Percentiles rank a stretch among this genome's conserved stretches.
Conservation (phyloP, 2,888 invertebrate species). For the Glyphotaelius pellucidus region DNA sequence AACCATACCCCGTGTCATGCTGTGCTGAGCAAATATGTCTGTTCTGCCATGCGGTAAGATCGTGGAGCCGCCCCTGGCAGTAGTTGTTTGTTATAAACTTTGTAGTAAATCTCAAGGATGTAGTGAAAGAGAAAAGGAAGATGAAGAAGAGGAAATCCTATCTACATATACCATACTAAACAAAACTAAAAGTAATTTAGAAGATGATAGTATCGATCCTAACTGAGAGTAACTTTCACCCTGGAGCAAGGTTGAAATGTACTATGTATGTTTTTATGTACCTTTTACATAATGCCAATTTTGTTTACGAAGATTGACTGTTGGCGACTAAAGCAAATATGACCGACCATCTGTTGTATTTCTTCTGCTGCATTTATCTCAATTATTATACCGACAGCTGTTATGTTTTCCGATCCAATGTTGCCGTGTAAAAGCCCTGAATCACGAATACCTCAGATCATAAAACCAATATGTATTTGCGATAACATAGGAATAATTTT, state of each 20-base stretch:
- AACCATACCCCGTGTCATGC: too few relatives aligned
- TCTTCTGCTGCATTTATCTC: background rate
- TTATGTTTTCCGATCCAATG: background rate
- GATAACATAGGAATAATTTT: too few relatives aligned
- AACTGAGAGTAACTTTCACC: too few relatives aligned
- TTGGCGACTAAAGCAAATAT: background rate
- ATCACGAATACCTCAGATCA: too few relatives aligned
- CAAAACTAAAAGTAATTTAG: background rate
- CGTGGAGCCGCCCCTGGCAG: too few relatives aligned
- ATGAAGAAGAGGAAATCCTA: background rate
- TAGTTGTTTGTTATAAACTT: too few relatives aligned
- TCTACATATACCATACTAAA: background rate
- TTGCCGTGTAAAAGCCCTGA: background rate
- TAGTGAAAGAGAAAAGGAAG: background rate
- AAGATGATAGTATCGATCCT: too few relatives aligned
- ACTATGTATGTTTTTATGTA: too few relatives aligned
- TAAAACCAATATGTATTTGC: too few relatives aligned
- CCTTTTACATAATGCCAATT: background rate
- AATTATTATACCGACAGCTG: background rate
- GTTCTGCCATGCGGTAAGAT: too few relatives aligned
- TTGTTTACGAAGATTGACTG: background rate
- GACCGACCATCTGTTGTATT: background rate
- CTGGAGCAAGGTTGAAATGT: too few relatives aligned
- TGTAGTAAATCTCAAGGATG: background rate
- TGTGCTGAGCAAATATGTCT: too few relatives aligned